These are phyloP conservation scores for Diadromus collaris DNA, from an alignment of 2,888 invertebrate species.

Conservation along the genomic window DNA sequence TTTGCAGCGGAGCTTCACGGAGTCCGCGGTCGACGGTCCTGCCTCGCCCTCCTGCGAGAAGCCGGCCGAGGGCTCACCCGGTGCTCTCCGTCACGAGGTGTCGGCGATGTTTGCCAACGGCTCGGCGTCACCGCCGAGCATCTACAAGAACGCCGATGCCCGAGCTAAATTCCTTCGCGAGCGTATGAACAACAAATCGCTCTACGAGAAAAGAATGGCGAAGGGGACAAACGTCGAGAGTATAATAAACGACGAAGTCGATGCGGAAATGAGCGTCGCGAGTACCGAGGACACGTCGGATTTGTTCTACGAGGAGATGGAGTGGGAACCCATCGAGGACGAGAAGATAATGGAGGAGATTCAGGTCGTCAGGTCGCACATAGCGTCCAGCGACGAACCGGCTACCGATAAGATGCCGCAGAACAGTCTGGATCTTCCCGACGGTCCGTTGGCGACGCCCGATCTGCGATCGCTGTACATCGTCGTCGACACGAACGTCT, in stretches of 20 bases:
- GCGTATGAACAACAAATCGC: conserved; percentile 38
- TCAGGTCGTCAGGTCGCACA: conserved; percentile 72
- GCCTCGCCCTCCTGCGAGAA: background rate
- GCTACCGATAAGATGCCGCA: conserved; percentile 53
- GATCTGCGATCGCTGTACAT: conserved; percentile 69
- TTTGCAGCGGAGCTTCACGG: conserved; percentile 46
- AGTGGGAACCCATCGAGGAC: conserved; percentile 78
- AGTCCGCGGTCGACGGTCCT: background rate
- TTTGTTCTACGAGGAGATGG: conserved; percentile 76
- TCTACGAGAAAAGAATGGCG: conserved; percentile 10
- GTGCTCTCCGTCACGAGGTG: background rate
- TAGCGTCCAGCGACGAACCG: conserved; percentile 58
- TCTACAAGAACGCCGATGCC: conserved; percentile 54
- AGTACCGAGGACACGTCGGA: conserved; percentile 40
- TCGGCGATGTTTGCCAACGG: background rate
- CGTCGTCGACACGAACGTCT: conserved; percentile 79
- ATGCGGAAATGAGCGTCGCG: background rate
- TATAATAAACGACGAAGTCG: background rate
- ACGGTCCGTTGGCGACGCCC: conserved; percentile 23
- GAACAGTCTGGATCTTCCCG: conserved; percentile 65
- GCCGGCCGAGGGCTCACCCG: background rate
- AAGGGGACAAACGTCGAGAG: background rate
- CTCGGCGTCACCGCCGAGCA: conserved; percentile 25
- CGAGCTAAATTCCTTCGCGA: conserved; percentile 48
- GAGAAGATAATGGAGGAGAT: conserved; percentile 76